Conservation (phyloP, 2,888 invertebrate genomes). For the Papilio protenor region DNA sequence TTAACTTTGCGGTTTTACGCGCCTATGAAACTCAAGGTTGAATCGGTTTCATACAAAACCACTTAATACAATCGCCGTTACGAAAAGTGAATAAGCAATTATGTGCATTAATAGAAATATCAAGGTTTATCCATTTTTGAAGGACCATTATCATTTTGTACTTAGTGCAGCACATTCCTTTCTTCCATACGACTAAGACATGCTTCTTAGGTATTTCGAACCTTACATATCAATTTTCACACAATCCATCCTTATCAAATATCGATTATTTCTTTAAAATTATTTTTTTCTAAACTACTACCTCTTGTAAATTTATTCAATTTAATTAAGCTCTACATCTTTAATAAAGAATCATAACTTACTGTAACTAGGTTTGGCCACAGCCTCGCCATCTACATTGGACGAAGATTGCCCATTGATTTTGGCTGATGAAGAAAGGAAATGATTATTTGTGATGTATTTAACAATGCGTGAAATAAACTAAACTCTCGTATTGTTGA, state of each 20-base stretch:
- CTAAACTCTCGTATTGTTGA: not conserved
- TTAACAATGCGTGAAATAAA: not conserved
- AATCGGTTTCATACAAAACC: not conserved
- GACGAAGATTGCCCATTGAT: conserved; percentile 59
- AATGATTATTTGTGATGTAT: conserved; percentile 11
- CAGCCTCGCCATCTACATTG: conserved; percentile 59
- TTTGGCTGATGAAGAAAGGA: conserved; percentile 63
- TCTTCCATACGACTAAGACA: not conserved
- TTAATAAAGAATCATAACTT: conserved; percentile 52
- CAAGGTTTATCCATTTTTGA: not conserved
- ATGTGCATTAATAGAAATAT: not conserved
- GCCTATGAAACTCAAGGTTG: conserved; percentile 31
- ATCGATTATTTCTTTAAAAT: not conserved
- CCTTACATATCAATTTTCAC: not conserved
- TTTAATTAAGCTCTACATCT: not conserved
- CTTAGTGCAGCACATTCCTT: not conserved
- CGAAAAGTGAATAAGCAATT: not conserved
- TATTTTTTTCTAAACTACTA: not conserved
- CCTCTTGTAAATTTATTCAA: not conserved
- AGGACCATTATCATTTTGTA: not conserved
- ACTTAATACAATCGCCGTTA: conserved; percentile 13
- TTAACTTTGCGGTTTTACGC: conserved; percentile 26
- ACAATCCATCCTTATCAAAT: not conserved
- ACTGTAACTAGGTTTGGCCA: conserved; percentile 73
- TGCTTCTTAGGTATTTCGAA: not conserved